Percentiles rank a stretch among this genome's conserved stretches.
Conservation (phyloP, 2,113 vertebrate genomes). For the Microcebus murinus region DNA sequence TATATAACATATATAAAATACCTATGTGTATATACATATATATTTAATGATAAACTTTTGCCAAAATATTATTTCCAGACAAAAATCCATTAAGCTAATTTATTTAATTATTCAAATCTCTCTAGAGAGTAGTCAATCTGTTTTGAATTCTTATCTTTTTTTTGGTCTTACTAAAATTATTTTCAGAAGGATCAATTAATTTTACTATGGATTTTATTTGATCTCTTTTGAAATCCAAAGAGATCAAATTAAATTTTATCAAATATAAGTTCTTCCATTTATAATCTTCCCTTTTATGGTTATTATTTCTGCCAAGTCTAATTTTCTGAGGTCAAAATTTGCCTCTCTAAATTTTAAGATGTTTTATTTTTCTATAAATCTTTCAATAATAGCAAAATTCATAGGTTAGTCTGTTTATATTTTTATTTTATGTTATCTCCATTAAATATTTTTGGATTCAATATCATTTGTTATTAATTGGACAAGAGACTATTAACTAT, state of each 20-base stretch:
- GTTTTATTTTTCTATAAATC: constrained; percentile 13
- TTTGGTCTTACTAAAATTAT: constrained; percentile 14
- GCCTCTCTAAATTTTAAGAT: constrained; percentile 1
- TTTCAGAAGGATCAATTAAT: neutral
- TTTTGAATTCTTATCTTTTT: neutral
- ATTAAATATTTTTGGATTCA: neutral
- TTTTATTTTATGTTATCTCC: constrained; percentile 6
- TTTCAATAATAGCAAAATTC: constrained; percentile 7
- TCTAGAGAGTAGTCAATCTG: neutral
- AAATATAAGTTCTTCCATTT: neutral
- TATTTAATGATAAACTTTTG: neutral
- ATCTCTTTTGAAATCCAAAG: neutral
- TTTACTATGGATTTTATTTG: constrained; percentile 1
- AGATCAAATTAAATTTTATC: neutral
- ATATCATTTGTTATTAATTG: constrained; percentile 9
- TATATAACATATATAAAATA: neutral
- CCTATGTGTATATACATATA: neutral
- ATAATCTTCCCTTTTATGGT: neutral
- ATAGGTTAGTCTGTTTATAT: neutral
- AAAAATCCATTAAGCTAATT: neutral
- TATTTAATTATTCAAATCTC: neutral
- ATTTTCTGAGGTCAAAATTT: constrained; percentile 19
- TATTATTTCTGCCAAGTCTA: neutral
- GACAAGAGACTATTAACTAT: neutral
- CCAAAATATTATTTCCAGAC: neutral